A percentile compares a stretch with the other conserved stretches of the same genome.
Conservation (phyloP, 2,888 invertebrate genomes). For the Perizoma flavofasciatum region DNA sequence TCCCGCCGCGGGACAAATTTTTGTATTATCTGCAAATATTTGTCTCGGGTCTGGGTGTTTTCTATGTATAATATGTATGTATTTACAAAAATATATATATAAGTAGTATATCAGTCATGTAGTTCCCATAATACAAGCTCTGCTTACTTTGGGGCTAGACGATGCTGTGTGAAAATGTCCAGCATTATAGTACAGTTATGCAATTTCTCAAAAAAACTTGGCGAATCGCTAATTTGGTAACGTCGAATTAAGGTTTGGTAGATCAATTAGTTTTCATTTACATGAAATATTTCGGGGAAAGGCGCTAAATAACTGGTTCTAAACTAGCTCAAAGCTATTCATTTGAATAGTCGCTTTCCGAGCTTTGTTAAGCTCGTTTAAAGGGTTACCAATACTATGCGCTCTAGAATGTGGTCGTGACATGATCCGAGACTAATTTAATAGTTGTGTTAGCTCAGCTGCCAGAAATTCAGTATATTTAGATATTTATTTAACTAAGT, state of each 20-base stretch:
- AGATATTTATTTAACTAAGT: too few relatives aligned
- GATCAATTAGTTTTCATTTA: background rate
- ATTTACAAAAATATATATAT: too few relatives aligned
- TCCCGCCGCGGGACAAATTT: too few relatives aligned
- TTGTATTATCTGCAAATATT: too few relatives aligned
- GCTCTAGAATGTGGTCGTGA: constrained; percentile 18
- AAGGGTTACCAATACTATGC: constrained; percentile 23
- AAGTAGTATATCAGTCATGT: too few relatives aligned
- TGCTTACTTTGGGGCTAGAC: too few relatives aligned
- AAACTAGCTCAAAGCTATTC: background rate
- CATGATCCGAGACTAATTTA: constrained; percentile 15
- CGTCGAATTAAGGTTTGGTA: background rate
- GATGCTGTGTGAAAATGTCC: too few relatives aligned
- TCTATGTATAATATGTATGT: too few relatives aligned
- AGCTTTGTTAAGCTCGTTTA: constrained; percentile 15
- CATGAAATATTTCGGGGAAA: constrained; percentile 11
- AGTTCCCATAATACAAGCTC: too few relatives aligned
- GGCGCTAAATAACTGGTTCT: constrained; percentile 6
- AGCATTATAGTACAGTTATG: too few relatives aligned
- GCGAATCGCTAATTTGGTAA: constrained; percentile 2
- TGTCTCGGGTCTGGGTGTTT: too few relatives aligned
- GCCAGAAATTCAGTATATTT: constrained; percentile 3
- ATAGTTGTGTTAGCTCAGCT: constrained; percentile 24
- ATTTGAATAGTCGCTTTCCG: constrained; percentile 24
- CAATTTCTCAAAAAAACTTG: background rate